These are phyloP conservation scores for Brachystomella parvula DNA, from an alignment of 1,140 invertebrate genomes.

Conservation along the genomic window DNA sequence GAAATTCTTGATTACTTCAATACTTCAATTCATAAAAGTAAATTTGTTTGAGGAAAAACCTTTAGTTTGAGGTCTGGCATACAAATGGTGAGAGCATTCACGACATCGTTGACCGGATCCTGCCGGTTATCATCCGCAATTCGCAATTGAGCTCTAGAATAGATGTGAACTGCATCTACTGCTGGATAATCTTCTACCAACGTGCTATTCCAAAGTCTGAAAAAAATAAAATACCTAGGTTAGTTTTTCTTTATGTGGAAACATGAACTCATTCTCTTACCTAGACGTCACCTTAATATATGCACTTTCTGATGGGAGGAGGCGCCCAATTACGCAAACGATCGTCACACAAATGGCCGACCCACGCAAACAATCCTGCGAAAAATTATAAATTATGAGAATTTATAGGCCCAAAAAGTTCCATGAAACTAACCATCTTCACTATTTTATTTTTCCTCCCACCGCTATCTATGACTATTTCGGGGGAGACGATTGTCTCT, in stretches of 20 bases:
- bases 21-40: not conserved
- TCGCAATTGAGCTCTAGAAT: constrained; percentile 63
- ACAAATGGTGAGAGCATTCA: constrained; percentile 26
- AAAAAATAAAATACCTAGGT: not conserved
- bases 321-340: constrained; percentile 65
- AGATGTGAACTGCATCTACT: constrained; percentile 72
- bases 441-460: constrained; percentile 63
- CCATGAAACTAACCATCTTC: constrained; percentile 55
- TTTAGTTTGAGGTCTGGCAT: constrained; percentile 34
- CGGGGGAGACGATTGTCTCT: constrained; percentile 62
- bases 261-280: constrained; percentile 41
- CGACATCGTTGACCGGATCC: constrained; percentile 31
- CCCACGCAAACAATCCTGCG: constrained; percentile 65
- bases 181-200: constrained; percentile 76
- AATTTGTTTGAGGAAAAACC: not conserved
- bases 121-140: constrained; percentile 66
- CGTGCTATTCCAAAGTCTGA: constrained; percentile 80
- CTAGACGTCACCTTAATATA: constrained; percentile 69
- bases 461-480: constrained; percentile 60
- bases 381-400: constrained; percentile 38
- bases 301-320: constrained; percentile 62
- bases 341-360: constrained; percentile 82
- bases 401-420: constrained; percentile 11
- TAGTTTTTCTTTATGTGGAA: not conserved
- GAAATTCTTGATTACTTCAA: not conserved